Conservation (phyloP, 53 echinoderm and acorn worm species). For the Hippasteria phrygiana region DNA sequence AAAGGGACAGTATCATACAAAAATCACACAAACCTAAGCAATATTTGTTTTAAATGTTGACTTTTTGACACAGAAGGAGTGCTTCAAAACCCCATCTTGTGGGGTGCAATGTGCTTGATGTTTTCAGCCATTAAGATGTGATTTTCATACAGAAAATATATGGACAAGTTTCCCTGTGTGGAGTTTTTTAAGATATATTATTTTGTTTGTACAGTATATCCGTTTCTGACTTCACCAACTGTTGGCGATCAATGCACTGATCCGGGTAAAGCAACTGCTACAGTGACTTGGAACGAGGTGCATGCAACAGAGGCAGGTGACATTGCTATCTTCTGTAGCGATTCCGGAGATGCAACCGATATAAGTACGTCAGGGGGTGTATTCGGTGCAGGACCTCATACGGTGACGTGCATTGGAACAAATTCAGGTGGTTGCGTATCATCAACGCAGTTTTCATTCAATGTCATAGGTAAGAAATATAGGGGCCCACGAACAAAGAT, state of each 20-base stretch:
- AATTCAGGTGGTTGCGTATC: background rate
- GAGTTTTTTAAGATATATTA: too few relatives aligned
- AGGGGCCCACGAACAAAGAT: too few relatives aligned
- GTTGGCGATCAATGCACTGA: constrained; percentile 14
- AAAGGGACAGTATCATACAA: too few relatives aligned
- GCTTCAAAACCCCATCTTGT: too few relatives aligned
- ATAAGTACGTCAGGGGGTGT: background rate
- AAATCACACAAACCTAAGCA: too few relatives aligned
- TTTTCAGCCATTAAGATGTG: too few relatives aligned
- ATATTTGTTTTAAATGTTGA: too few relatives aligned
- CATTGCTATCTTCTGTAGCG: background rate
- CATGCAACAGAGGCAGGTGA: background rate
- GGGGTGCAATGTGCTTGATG: too few relatives aligned
- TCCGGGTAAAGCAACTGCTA: background rate
- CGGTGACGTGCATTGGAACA: background rate
- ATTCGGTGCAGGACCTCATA: background rate
- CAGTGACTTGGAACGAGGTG: background rate
- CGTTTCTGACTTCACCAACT: background rate
- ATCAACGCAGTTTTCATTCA: background rate
- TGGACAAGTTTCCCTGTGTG: too few relatives aligned
- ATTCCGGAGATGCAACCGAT: constrained; percentile 2
- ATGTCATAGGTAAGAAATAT: background rate
- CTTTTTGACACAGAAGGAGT: too few relatives aligned
- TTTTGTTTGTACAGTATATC: too few relatives aligned
- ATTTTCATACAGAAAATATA: too few relatives aligned